Percentiles rank a stretch among this genome's conserved stretches.
Conservation (phyloP, 2,888 invertebrate species). For the Chrysolina americana region DNA sequence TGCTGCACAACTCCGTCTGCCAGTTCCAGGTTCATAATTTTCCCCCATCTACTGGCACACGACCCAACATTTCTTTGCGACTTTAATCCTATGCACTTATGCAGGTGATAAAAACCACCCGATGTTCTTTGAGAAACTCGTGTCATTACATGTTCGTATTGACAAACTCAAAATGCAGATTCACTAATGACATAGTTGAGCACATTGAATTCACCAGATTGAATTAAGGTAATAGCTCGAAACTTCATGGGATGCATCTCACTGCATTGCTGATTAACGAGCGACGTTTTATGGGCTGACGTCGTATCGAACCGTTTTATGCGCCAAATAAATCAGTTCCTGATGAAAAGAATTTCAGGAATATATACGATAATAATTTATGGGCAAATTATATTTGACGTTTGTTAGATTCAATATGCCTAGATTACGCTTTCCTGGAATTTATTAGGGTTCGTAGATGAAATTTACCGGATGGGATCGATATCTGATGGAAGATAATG, state of each 20-base stretch:
- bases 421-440: conserved; percentile 13
- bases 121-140: too few relatives aligned
- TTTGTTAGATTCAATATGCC: conserved; percentile 8
- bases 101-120: too few relatives aligned
- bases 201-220: neutral
- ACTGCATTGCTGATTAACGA: conserved; percentile 4
- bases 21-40: too few relatives aligned
- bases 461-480: neutral
- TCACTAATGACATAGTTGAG: neutral
- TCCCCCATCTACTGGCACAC: too few relatives aligned
- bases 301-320: conserved; percentile 6
- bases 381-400: neutral
- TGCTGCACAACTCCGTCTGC: too few relatives aligned
- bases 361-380: conserved; percentile 9
- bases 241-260: neutral
- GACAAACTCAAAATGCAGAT: neutral
- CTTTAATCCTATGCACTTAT: too few relatives aligned
- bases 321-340: conserved; percentile 1
- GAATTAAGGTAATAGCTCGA: neutral
- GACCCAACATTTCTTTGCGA: too few relatives aligned
- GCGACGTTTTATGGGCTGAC: neutral
- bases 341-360: conserved; percentile 10
- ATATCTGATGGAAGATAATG: conserved; percentile 1
- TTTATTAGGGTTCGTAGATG: neutral
- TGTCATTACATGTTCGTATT: too few relatives aligned